Conservation (phyloP, 2,888 invertebrate species). For the Fragum fragum region DNA sequence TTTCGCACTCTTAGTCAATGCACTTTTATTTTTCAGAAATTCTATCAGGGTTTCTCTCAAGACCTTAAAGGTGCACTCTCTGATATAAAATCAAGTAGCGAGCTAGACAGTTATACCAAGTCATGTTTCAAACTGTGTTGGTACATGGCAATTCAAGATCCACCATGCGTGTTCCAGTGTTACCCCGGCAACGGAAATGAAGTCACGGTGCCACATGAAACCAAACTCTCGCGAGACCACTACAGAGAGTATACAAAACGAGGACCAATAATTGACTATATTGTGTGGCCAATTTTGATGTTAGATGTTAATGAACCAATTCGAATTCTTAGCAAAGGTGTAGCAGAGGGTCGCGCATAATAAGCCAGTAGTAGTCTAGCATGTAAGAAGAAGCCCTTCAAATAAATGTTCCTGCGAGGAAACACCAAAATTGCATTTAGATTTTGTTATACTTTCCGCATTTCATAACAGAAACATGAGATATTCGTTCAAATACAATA, state of each 20-base stretch:
- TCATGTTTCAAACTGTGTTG: neutral
- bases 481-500: too few relatives aligned
- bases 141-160: constrained; percentile 12
- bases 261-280: neutral
- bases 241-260: neutral
- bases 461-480: too few relatives aligned
- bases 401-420: too few relatives aligned
- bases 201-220: neutral
- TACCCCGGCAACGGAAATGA: constrained; percentile 1
- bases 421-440: too few relatives aligned
- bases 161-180: neutral
- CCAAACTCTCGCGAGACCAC: neutral
- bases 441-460: too few relatives aligned
- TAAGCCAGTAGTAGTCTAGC: too few relatives aligned
- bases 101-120: neutral
- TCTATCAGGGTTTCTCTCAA: neutral
- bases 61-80: neutral
- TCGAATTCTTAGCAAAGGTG: constrained; percentile 1
- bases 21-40: neutral
- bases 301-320: neutral
- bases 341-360: neutral
- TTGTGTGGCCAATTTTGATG: constrained; percentile 14
- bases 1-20: too few relatives aligned
- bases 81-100: neutral
- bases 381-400: too few relatives aligned